Evolutionary conservation across 2,888 invertebrate genomes (phyloP).

Genomic region (Erebia epiphron): DNA sequence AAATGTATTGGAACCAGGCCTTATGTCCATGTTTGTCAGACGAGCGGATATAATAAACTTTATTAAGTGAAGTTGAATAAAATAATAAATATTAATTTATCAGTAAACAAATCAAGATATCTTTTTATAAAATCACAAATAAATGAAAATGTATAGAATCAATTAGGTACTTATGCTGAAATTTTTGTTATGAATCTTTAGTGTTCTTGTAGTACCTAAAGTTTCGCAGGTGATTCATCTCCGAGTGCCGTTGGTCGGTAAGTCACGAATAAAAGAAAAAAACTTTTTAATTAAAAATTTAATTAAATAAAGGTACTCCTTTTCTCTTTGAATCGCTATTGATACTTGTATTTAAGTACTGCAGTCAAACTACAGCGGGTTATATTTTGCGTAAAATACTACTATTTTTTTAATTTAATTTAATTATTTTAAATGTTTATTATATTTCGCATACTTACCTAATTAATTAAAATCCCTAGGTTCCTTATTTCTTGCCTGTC

Average conservation of each 20-base stretch:
- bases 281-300: too few relatives aligned
- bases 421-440: not conserved
- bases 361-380: too few relatives aligned
- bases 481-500: constrained; percentile 3
- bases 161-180: not conserved
- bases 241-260: too few relatives aligned
- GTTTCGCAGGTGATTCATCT: too few relatives aligned
- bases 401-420: too few relatives aligned
- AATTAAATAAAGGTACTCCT: too few relatives aligned
- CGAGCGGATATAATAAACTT: constrained; percentile 21
- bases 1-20: constrained; percentile 30
- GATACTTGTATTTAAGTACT: too few relatives aligned
- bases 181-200: too few relatives aligned
- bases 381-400: too few relatives aligned
- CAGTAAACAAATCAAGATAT: not conserved
- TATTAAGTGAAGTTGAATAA: not conserved
- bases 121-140: not conserved
- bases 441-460: constrained; percentile 5
- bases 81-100: constrained; percentile 6
- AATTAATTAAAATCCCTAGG: not conserved
- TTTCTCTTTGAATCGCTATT: too few relatives aligned
- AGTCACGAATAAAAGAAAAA: too few relatives aligned
- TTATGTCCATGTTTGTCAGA: constrained; percentile 22
- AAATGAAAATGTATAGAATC: not conserved
- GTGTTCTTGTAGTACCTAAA: too few relatives aligned